Evolutionary conservation across 1,140 invertebrate species (phyloP).

Genomic region (Mercenaria mercenaria): DNA sequence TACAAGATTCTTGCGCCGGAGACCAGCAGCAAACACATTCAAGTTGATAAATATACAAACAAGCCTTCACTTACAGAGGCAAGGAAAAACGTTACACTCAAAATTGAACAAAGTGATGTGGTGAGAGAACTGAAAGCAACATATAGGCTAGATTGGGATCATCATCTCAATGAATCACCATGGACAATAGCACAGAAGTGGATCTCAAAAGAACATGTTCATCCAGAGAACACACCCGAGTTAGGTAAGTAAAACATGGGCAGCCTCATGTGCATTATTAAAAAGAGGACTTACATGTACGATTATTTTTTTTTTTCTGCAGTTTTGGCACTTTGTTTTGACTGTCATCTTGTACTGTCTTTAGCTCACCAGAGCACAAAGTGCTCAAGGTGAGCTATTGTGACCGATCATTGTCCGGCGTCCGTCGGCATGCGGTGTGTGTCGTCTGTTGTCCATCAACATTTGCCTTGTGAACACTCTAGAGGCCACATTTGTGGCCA

Average conservation of each 20-base stretch:
- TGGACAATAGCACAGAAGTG: constrained; percentile 26
- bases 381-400: too few relatives aligned
- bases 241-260: constrained; percentile 35
- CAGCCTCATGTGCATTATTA: too few relatives aligned
- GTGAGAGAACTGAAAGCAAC: neutral
- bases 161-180: constrained; percentile 20
- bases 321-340: too few relatives aligned
- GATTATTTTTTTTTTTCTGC: neutral
- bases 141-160: constrained; percentile 38
- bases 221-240: constrained; percentile 41
- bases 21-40: neutral
- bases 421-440: too few relatives aligned
- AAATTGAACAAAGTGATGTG: neutral
- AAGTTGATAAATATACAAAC: neutral
- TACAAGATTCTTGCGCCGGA: constrained; percentile 40
- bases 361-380: too few relatives aligned
- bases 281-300: neutral
- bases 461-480: too few relatives aligned
- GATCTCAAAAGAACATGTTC: constrained; percentile 17
- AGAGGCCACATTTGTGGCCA: too few relatives aligned
- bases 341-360: too few relatives aligned
- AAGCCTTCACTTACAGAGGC: neutral
- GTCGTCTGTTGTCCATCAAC: too few relatives aligned
- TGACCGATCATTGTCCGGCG: too few relatives aligned
- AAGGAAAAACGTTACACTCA: neutral